Conservation (phyloP, 2,113 vertebrate species). For the Menidia beryllina region DNA sequence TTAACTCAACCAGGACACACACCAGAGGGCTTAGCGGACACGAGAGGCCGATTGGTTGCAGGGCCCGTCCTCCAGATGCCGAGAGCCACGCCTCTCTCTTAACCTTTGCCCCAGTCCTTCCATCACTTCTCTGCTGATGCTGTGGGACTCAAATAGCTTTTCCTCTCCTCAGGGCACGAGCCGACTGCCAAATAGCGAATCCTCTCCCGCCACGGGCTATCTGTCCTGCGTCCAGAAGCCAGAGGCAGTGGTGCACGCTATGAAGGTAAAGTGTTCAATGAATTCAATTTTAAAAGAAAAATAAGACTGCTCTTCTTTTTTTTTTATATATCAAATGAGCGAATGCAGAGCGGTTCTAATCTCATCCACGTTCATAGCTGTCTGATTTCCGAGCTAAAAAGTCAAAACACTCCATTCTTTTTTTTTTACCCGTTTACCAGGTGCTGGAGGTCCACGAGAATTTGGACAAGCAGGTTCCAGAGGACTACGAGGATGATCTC, state of each 20-base stretch:
- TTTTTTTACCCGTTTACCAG: constrained; percentile 80
- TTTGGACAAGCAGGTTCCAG: constrained; percentile 90
- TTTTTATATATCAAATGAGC: not conserved
- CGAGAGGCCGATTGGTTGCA: not conserved
- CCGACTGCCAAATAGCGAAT: constrained; percentile 86
- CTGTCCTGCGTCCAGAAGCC: constrained; percentile 91
- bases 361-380: not conserved
- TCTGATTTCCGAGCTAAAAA: not conserved
- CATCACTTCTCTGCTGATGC: not conserved
- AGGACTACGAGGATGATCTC: constrained; percentile 92
- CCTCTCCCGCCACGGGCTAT: constrained; percentile 87
- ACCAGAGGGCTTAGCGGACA: not conserved
- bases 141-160: too few relatives aligned
- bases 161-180: constrained; percentile 81
- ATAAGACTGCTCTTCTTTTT: not conserved
- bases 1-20: not conserved
- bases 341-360: not conserved
- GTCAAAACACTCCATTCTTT: not conserved
- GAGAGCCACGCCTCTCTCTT: not conserved
- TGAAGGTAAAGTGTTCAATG: constrained; percentile 86
- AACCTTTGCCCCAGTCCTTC: not conserved
- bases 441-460: constrained; percentile 97
- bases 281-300: not conserved
- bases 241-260: constrained; percentile 94
- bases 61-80: not conserved